phyloP scores from a whole-genome alignment of 1,140 invertebrate species.

The Diorhabda elongata region DNA sequence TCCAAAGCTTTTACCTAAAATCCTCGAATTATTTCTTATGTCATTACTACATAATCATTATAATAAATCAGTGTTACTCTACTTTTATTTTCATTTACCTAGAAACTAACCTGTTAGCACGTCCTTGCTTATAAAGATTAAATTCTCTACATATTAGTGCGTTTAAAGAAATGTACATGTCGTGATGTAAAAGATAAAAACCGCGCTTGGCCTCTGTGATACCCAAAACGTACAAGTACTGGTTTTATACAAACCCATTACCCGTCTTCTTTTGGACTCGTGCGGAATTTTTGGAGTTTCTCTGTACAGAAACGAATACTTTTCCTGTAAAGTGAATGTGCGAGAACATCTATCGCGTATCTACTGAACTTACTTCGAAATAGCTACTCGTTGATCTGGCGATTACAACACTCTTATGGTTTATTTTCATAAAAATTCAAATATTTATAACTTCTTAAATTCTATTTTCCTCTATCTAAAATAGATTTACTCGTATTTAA shows the following conservation, averaged over 20 bases:
- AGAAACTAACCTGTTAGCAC: background rate
- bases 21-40: too few species aligned
- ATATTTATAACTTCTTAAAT: too few species aligned
- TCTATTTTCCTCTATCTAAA: too few species aligned
- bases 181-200: conserved; percentile 18
- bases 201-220: conserved; percentile 17
- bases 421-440: too few species aligned
- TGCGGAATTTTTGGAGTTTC: conserved; percentile 6
- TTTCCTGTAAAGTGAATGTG: conserved; percentile 4
- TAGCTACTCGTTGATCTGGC: too few species aligned
- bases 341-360: background rate
- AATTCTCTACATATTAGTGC: conserved; percentile 20
- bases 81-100: too few species aligned
- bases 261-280: conserved; percentile 10
- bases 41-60: too few species aligned
- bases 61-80: too few species aligned
- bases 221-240: conserved; percentile 18
- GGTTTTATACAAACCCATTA: conserved; percentile 12
- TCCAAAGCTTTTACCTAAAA: too few species aligned
- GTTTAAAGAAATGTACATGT: conserved; percentile 17
- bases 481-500: too few species aligned
- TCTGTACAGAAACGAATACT: conserved; percentile 1
- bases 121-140: background rate
- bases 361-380: background rate
- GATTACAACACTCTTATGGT: too few species aligned